Percentiles rank a stretch among this genome's conserved stretches.
Evolutionary conservation across 2,113 vertebrate genomes (phyloP).

Genomic region (Heterocephalus glaber): DNA sequence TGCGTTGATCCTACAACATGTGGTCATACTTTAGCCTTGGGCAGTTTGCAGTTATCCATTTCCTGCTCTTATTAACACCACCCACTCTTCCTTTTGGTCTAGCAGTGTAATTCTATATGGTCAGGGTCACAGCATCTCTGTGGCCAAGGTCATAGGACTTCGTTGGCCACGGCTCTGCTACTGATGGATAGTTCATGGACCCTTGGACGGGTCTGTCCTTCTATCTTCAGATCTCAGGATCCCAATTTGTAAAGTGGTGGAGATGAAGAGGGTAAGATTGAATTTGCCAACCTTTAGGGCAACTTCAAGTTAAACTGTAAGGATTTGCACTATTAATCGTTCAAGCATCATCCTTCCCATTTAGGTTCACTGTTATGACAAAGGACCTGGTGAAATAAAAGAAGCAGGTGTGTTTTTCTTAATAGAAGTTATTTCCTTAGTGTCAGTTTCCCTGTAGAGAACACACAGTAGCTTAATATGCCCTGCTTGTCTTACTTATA

Average conservation of each 20-base stretch:
- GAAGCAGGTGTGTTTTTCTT: neutral
- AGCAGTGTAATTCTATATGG: neutral
- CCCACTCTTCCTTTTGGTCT: neutral
- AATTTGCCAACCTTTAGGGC: neutral
- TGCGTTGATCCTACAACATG: neutral
- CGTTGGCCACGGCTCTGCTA: neutral
- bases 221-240: conserved; percentile 68
- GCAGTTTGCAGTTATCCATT: neutral
- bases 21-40: neutral
- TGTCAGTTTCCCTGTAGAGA: conserved; percentile 27
- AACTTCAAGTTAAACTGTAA: neutral
- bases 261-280: neutral
- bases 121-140: neutral
- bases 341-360: neutral
- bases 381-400: conserved; percentile 25
- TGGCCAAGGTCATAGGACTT: neutral
- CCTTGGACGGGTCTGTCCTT: neutral
- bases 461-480: neutral
- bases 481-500: conserved; percentile 1
- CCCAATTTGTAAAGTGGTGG: neutral
- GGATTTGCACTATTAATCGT: neutral
- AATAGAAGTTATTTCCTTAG: neutral
- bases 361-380: neutral
- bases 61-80: neutral
- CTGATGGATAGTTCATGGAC: neutral